phyloP scores from a whole-genome alignment of 92 coral and sea anemone species.

The Pocillopora grandis region DNA sequence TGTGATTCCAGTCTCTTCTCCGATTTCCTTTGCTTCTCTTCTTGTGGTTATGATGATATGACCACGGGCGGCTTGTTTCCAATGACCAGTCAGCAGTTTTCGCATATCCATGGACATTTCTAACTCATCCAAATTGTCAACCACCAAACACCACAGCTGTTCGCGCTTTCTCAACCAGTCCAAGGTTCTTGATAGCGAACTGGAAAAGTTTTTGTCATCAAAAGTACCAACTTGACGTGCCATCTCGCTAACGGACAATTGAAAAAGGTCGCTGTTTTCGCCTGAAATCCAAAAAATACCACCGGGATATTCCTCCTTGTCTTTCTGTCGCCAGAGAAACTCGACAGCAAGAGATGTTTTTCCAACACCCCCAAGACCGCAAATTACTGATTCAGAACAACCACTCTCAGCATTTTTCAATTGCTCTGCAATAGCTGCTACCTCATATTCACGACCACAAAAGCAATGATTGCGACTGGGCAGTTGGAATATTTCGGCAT shows the following conservation, averaged over 20 bases:
- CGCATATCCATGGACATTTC: conserved; percentile 66
- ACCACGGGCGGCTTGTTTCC: conserved; percentile 70
- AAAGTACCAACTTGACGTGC: conserved; percentile 69
- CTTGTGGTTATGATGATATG: conserved; percentile 80
- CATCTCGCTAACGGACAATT: conserved; percentile 65
- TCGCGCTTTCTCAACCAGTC: conserved; percentile 44
- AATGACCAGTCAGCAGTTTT: conserved; percentile 65
- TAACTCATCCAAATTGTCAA: conserved; percentile 78
- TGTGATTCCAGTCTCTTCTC: conserved; percentile 58
- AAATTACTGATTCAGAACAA: conserved; percentile 57
- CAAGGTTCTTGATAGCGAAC: conserved; percentile 62
- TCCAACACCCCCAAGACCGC: conserved; percentile 89
- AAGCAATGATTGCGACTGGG: conserved; percentile 64
- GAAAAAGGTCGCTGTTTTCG: conserved; percentile 59
- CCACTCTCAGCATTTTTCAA: conserved; percentile 14
- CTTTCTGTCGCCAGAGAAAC: conserved; percentile 50
- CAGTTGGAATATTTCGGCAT: conserved; percentile 44
- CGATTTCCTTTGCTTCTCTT: conserved; percentile 59
- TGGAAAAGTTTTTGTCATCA: conserved; percentile 44
- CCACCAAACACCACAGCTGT: conserved; percentile 66
- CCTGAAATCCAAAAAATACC: conserved; percentile 95
- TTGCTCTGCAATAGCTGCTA: conserved; percentile 34
- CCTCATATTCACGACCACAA: conserved; percentile 64
- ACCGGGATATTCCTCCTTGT: conserved; percentile 45
- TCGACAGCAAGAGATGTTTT: conserved; percentile 87